Base-by-base conservation (phyloP, 2,888 invertebrate genomes). In the Torymus aiolomorphi region DNA sequence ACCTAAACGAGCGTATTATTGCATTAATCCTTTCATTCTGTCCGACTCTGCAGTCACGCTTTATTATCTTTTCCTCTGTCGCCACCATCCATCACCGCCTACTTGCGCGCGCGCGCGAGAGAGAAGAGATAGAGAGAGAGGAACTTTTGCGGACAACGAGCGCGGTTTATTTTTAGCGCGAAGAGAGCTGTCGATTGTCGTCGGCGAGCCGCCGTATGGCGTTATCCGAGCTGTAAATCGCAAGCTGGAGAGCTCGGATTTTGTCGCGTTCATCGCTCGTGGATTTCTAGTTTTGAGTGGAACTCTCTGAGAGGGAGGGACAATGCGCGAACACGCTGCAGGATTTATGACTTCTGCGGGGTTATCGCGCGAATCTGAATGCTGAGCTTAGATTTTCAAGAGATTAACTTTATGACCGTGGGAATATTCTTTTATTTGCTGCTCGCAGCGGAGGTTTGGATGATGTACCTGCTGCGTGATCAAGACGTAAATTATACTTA, bases 1-100 rank as follows among this genome's bases (percentile, higher is more conserved):
- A 49, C 12, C 18, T 56, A 57, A 31, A 71, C 65, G 54, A 65
- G 57, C 20, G 18, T 69, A 72, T 66, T 78, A 78, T 61, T 78
- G 61, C 59, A 72, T 66, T 71, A 66, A 72, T 72, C 52, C 42
- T 78, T n/a, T 63, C 16, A 57, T 76, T 76, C 57, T 57, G 18
- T 8, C 13, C 2, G 31, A n/a, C 11, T 67, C 61, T 72, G 59
- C 62, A 61, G 74, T 78, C 74, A 78, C 49, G 56, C 62, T 74
- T 78, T 69, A 78, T 78, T 74, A 78, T 63, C 63, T 62, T 56
- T 54, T 2, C 31, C 56, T n/a, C 42, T n/a, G 69, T 73, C 73
- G 63, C 52, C 73, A 78, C 63, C 69, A 54, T 78, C 31, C 69
- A 74, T 74, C 69, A 63, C 74, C 74, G 69, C 69, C 69, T 74